Evolutionary conservation across 1,140 invertebrate genomes (phyloP), one percentile per base, ranked within the genome.

Genomic region (Caenorhabditis elegans): DNA sequence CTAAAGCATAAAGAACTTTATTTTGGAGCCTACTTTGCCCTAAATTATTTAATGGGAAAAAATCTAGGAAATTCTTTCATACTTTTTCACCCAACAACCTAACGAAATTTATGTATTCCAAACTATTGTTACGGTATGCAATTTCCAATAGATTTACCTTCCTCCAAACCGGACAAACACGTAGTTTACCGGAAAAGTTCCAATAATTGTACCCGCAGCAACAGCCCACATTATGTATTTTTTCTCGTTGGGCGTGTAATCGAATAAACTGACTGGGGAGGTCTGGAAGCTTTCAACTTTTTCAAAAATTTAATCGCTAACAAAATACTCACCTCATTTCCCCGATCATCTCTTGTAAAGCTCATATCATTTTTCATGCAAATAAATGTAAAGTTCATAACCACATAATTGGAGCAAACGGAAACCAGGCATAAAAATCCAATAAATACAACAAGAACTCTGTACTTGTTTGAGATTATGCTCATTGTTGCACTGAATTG

Each of bases 151-250:
- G 28, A 47, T 11, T 51, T 36, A 76, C 79, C 79, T 75, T 43
- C 53, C 79, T 34, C 79, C 79, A 36, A 48, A 81, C 49, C 60
- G 65, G 24, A 65, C 60, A 55, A 75, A 81, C 19, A 76, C 28
- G 15, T 53, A 81, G 43, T 81, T 81, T 19, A 81, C 46, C 3
- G 79, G 79, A 46, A 81, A 76, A 22, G 79, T 81, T 17, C 53
- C 55, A 3, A 81, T n/a, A 39, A 81, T 47, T 46, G 79, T 81
- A 51, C 79, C 79, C 3, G 60, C 53, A 5, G 60, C 79, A 22
- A 81, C 79, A 8, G 79, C 79, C 79, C 79, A 81, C 24, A 81
- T 81, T 22, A 81, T 76, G n/a, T 81, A 81, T 4, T 47, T 49
- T 81, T 81, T 81, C 22, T 81, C 79, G 15, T 75, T 81, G 24